Conservation (phyloP, 2,888 invertebrate species). For the Glyphotaelius pellucidus region DNA sequence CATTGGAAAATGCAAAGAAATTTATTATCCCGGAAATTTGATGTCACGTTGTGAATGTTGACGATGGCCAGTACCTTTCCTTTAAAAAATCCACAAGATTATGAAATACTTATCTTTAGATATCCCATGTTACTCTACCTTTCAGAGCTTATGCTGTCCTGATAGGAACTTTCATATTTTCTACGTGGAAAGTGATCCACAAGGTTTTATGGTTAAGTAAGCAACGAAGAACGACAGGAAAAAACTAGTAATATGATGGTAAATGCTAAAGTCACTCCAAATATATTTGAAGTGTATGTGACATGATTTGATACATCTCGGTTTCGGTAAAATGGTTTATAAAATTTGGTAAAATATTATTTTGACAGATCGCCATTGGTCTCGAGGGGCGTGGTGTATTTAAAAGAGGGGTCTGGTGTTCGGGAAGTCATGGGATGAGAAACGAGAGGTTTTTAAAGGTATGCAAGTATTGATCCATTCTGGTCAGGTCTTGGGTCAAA, state of each 20-base stretch:
- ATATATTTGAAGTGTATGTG: too few relatives aligned
- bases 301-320: too few relatives aligned
- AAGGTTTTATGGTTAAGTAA: neutral
- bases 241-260: too few relatives aligned
- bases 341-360: too few relatives aligned
- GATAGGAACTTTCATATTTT: neutral
- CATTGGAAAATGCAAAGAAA: neutral
- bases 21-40: neutral
- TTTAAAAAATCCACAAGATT: neutral
- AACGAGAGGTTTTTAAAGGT: neutral
- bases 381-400: neutral
- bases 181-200: neutral
- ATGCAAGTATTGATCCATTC: slow-evolving; percentile 10
- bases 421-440: neutral
- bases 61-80: neutral
- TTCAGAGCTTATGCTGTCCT: neutral
- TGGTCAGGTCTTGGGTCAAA: neutral
- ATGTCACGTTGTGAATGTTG: neutral
- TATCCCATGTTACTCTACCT: neutral
- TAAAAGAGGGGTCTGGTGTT: neutral
- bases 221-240: neutral
- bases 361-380: too few relatives aligned
- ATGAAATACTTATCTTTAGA: neutral
- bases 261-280: too few relatives aligned
- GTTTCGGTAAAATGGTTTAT: too few relatives aligned